phyloP scores from a whole-genome alignment of 2,888 invertebrate species.

The Scelioninae gen. 2 region DNA sequence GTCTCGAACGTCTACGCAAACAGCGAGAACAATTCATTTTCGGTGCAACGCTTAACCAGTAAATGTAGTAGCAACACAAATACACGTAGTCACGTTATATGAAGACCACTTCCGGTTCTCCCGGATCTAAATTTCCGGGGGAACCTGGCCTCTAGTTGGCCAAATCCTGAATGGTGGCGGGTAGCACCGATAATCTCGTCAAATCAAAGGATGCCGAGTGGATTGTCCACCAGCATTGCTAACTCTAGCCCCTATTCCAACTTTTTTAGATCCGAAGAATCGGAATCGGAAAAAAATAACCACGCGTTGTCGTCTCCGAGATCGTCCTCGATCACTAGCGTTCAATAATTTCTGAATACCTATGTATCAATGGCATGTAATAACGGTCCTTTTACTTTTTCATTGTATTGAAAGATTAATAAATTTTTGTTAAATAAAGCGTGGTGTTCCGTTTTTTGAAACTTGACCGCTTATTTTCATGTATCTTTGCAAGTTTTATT shows the following conservation, averaged over 20 bases:
- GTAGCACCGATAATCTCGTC: slow-evolving; percentile 71
- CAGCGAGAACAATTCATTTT: slow-evolving; percentile 69
- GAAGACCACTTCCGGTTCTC: slow-evolving; percentile 90
- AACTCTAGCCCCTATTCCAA: slow-evolving; percentile 44
- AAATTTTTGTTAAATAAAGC: slow-evolving; percentile 46
- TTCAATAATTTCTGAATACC: slow-evolving; percentile 57
- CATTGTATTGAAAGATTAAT: slow-evolving; percentile 35
- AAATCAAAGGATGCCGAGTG: slow-evolving; percentile 68
- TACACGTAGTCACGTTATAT: slow-evolving; percentile 82
- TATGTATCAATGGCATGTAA: slow-evolving; percentile 28
- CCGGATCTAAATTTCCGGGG: slow-evolving; percentile 79
- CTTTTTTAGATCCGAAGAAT: slow-evolving; percentile 57
- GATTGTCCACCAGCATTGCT: slow-evolving; percentile 67
- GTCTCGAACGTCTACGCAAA: slow-evolving; percentile 57
- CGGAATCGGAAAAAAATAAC: slow-evolving; percentile 47
- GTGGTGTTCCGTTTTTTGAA: too few relatives aligned
- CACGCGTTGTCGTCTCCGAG: slow-evolving; percentile 55
- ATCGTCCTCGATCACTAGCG: slow-evolving; percentile 62
- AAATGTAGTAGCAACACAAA: slow-evolving; percentile 69
- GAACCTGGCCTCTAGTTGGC: slow-evolving; percentile 76
- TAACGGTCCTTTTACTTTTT: slow-evolving; percentile 39
- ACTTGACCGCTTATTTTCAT: too few relatives aligned
- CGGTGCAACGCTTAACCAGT: slow-evolving; percentile 72
- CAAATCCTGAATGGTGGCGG: slow-evolving; percentile 76
- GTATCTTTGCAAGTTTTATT: too few relatives aligned